phyloP scores from a whole-genome alignment of 1,140 invertebrate genomes.

The Dolichoris vasculosae region DNA sequence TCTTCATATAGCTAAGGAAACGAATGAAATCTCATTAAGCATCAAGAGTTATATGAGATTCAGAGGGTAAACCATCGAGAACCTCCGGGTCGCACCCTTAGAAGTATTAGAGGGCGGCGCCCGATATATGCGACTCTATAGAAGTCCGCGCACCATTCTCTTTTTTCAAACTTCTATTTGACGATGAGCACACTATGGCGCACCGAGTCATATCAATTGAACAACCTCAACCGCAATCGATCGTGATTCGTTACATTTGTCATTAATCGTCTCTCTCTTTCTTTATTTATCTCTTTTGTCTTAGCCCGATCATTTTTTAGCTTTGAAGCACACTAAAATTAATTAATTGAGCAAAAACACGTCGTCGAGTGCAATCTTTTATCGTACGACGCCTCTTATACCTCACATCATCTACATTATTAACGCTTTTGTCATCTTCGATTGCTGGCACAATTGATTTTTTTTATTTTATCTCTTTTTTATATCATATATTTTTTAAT shows the following conservation, averaged over 20 bases:
- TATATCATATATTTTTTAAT: no score
- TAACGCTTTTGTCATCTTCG: not conserved
- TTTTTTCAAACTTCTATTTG: no score
- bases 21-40: no score
- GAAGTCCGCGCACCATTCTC: not conserved
- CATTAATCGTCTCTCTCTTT: constrained; percentile 13
- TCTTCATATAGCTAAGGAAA: no score
- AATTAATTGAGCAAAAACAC: constrained; percentile 34
- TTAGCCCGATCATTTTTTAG: not conserved
- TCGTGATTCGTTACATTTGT: constrained; percentile 26
- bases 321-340: constrained; percentile 20
- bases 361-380: constrained; percentile 2
- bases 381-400: not conserved
- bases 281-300: not conserved
- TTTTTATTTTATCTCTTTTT: not conserved
- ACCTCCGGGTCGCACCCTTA: not conserved
- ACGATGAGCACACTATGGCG: no score
- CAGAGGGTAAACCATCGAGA: no score
- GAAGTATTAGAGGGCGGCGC: no score
- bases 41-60: no score
- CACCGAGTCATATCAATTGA: not conserved
- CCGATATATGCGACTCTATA: no score
- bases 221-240: constrained; percentile 20
- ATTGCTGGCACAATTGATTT: not conserved
- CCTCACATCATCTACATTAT: not conserved